phyloP scores from a whole-genome alignment of 2,888 invertebrate genomes.

The Serripes groenlandicus region DNA sequence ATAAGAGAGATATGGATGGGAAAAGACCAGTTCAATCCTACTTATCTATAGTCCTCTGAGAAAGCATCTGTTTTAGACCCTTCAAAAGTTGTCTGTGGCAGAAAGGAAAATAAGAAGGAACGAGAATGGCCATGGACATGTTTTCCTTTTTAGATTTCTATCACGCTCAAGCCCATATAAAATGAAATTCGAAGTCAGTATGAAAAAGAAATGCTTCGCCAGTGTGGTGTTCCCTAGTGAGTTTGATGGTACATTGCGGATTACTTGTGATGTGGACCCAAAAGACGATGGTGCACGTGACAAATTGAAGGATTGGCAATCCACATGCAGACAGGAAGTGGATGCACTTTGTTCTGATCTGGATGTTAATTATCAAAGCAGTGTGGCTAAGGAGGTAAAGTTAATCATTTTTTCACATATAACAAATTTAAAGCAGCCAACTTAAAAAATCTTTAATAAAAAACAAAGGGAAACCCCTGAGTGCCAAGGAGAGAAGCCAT shows the following conservation, averaged over 20 bases:
- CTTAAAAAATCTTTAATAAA: too few relatives aligned
- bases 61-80: too few relatives aligned
- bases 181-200: constrained; percentile 8
- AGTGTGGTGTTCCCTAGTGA: constrained; percentile 25
- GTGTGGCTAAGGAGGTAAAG: constrained; percentile 51
- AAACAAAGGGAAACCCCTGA: too few relatives aligned
- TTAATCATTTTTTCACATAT: too few relatives aligned
- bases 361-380: constrained; percentile 19
- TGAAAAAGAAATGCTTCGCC: constrained; percentile 16
- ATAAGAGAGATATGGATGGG: too few relatives aligned
- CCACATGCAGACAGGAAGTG: constrained; percentile 20
- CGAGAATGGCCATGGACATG: too few relatives aligned
- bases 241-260: background rate
- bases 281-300: constrained; percentile 16
- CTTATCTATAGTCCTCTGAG: too few relatives aligned
- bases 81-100: too few relatives aligned
- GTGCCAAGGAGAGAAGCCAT: too few relatives aligned
- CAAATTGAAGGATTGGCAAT: constrained; percentile 36
- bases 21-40: too few relatives aligned
- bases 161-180: background rate
- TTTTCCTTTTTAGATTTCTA: constrained; percentile 6
- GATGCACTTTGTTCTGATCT: constrained; percentile 16
- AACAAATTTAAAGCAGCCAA: too few relatives aligned
- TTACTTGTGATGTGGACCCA: constrained; percentile 45
- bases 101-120: too few relatives aligned